phyloP scores from a whole-genome alignment of 2,888 invertebrate genomes.

The Epistrophella euchroma region DNA sequence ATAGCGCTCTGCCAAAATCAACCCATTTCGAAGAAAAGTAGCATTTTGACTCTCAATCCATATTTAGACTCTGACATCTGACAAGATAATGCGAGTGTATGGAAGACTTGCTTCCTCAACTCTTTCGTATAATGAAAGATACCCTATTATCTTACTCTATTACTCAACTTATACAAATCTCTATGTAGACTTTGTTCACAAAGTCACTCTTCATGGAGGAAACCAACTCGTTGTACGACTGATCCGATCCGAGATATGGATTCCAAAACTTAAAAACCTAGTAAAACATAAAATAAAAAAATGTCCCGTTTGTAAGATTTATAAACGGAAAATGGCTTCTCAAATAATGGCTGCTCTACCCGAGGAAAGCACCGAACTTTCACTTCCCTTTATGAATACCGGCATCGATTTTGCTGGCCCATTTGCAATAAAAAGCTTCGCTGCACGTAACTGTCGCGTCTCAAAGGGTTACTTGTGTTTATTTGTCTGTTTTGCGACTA shows the following conservation, averaged over 20 bases:
- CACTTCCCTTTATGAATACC: slow-evolving; percentile 28
- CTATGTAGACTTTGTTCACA: not conserved
- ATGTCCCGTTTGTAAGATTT: not conserved
- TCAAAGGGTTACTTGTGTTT: not conserved
- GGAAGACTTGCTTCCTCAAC: not conserved
- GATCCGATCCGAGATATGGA: not conserved
- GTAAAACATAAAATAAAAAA: not conserved
- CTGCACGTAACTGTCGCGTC: slow-evolving; percentile 2
- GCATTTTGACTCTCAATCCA: slow-evolving; percentile 10
- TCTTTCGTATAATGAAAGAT: not conserved
- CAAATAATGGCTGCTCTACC: slow-evolving; percentile 25
- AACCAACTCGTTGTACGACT: not conserved
- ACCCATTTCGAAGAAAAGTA: slow-evolving; percentile 1
- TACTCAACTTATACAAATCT: not conserved
- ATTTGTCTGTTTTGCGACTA: not conserved
- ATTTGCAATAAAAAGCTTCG: slow-evolving; percentile 1
- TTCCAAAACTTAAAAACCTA: not conserved
- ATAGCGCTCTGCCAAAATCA: not conserved
- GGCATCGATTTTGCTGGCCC: slow-evolving; percentile 33
- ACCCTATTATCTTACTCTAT: slow-evolving; percentile 14
- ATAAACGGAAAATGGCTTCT: not conserved
- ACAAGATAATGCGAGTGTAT: not conserved
- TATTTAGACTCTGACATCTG: not conserved
- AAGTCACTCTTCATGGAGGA: too few relatives aligned
- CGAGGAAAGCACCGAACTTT: slow-evolving; percentile 2